Conservation (phyloP, 2,797 vertebrate genomes). For the Bryconaethiops microstoma region DNA sequence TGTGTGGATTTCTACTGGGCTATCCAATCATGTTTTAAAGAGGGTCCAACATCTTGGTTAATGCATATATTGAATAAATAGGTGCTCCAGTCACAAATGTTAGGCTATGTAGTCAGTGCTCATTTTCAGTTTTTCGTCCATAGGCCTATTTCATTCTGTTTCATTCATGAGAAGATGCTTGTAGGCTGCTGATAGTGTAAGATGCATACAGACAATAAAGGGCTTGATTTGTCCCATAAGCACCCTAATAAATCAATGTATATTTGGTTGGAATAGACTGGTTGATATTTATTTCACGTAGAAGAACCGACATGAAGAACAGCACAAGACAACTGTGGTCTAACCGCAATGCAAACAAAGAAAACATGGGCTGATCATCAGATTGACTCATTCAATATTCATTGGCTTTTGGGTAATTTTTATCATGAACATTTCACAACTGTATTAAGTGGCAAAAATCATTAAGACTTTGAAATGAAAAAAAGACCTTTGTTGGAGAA, state of each 20-base stretch:
- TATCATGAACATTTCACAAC: too few species aligned
- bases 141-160: background rate
- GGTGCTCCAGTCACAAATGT: background rate
- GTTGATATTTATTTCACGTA: background rate
- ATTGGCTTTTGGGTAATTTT: too few species aligned
- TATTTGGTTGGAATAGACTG: background rate
- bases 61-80: background rate
- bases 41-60: background rate
- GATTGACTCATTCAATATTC: too few species aligned
- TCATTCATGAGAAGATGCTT: background rate
- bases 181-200: background rate
- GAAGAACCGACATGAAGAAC: background rate
- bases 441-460: too few species aligned
- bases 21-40: background rate
- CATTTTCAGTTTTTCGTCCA: background rate
- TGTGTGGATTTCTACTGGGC: background rate
- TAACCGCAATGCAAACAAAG: too few species aligned
- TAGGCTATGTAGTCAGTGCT: background rate
- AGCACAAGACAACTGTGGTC: background rate
- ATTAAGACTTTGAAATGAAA: too few species aligned
- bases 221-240: background rate
- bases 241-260: background rate
- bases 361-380: too few species aligned
- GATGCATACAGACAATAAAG: background rate
- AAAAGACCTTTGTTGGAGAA: too few species aligned